Conservation (phyloP, 2,888 invertebrate genomes). For the Cremastinae sp. region DNA sequence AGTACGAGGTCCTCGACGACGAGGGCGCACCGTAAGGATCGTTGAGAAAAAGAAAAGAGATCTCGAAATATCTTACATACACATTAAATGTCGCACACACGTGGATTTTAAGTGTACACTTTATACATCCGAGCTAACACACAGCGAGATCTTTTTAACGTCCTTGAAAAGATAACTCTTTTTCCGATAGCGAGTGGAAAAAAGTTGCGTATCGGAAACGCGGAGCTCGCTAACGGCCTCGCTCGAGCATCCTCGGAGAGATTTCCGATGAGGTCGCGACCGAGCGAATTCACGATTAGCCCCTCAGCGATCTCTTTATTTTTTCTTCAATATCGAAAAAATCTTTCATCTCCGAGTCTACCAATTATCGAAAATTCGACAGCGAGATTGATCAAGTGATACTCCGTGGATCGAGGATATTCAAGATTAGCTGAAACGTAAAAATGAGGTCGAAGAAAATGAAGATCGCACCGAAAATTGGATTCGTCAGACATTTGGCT, state of each 20-base stretch:
- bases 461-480: conserved; percentile 25
- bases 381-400: too few relatives aligned
- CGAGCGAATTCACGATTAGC: conserved; percentile 22
- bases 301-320: conserved; percentile 21
- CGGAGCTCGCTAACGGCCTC: conserved; percentile 44
- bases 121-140: too few relatives aligned
- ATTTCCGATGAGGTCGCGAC: conserved; percentile 32
- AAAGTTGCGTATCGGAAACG: conserved; percentile 41
- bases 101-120: too few relatives aligned
- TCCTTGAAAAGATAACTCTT: conserved; percentile 37
- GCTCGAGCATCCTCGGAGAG: conserved; percentile 32
- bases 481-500: conserved; percentile 34
- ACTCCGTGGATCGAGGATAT: too few relatives aligned
- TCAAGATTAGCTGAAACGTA: too few relatives aligned
- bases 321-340: too few relatives aligned
- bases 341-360: too few relatives aligned
- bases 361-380: too few relatives aligned
- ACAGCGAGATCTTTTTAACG: neutral
- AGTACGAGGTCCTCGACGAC: conserved; percentile 28
- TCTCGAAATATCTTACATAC: neutral
- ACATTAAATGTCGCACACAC: too few relatives aligned
- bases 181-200: conserved; percentile 48
- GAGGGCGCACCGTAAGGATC: conserved; percentile 27
- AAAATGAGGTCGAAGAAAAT: too few relatives aligned
- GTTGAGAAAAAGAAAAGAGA: conserved; percentile 26